Evolutionary conservation across 2,113 vertebrate genomes (phyloP), one percentile per base, ranked within the genome.

Genomic region (Zosterops lateralis): DNA sequence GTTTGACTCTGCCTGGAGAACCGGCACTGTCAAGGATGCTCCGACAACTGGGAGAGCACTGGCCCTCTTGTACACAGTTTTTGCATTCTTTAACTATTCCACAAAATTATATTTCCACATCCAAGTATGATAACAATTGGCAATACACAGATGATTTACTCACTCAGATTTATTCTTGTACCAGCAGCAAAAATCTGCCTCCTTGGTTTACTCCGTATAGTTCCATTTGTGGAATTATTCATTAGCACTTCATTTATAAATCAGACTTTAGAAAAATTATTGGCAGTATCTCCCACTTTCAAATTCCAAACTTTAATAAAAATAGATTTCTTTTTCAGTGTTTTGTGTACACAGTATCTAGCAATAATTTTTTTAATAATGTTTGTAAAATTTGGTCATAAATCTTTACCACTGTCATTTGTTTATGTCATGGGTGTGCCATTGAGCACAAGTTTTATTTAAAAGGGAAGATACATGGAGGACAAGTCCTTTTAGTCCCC

Each of bases 241-340:
- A 93, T 94, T 92, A 96, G 93, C 74, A 89, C 60, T 95, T 95
- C 77, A 92, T 86, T 97, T 96, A 96, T 94, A 97, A 96, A 97
- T 68, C 88, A 96, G 86, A 81, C 64, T 95, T 96, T 53, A 20
- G 60, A 87, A 96, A 93, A 90, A 58, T 31, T 76, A 95, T 70
- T 94, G 91, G 95, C 79, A 84, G n/a, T 54, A 90, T 67, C 73
- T 90, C 61, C 72, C 62, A 94, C 80, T 78, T 92, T 95, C 77
- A 65, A 84, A 92, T 86, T 91, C 87, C 73, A 79, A 89, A 62
- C 67, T 84, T 83, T 48, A 87, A 94, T 95, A 91, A 74, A 91
- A 95, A 86, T 50, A 78, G 54, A 66, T 83, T 90, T 91, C 31
- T 32, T 92, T 91, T 95, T 50, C 61, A 87, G 66, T 47, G 21